Evolutionary conservation across 2,113 vertebrate genomes (phyloP).

Genomic region (Nibea albiflora): DNA sequence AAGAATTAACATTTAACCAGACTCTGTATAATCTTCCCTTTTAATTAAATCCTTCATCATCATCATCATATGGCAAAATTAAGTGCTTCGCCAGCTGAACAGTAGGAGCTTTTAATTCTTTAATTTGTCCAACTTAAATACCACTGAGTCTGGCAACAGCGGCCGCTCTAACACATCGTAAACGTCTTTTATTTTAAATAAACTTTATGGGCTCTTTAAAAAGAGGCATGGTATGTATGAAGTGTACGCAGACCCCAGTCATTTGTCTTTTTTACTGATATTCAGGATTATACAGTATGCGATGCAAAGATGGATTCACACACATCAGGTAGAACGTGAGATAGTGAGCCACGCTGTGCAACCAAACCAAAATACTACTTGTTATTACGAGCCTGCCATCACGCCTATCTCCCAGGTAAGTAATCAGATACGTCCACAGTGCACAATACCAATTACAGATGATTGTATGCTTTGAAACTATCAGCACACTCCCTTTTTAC

Average conservation of each 20-base stretch:
- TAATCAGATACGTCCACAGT: constrained; percentile 46
- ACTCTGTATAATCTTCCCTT: neutral
- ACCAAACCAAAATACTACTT: constrained; percentile 40
- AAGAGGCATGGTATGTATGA: constrained; percentile 1
- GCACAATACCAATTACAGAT: constrained; percentile 76
- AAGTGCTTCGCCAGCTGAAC: constrained; percentile 7
- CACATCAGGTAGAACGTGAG: constrained; percentile 2
- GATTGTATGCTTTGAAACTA: constrained; percentile 69
- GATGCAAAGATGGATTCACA: neutral
- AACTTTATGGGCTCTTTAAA: constrained; percentile 36
- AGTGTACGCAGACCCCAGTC: neutral
- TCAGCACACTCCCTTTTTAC: constrained; percentile 72
- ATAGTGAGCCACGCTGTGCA: constrained; percentile 12
- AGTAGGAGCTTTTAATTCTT: constrained; percentile 22
- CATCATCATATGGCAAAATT: neutral
- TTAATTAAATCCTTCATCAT: neutral
- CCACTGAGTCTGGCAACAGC: constrained; percentile 16
- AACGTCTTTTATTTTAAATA: constrained; percentile 28
- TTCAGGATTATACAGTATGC: neutral
- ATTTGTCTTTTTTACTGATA: neutral
- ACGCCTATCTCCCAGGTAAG: constrained; percentile 68
- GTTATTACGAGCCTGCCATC: constrained; percentile 51
- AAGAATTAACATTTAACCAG: neutral
- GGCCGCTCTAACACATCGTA: constrained; percentile 54
- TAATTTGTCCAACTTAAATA: constrained; percentile 30